Evolutionary conservation across 1,140 invertebrate species (phyloP), one percentile per base, ranked within the genome.

Genomic region (Drosophila kohkoa): DNA sequence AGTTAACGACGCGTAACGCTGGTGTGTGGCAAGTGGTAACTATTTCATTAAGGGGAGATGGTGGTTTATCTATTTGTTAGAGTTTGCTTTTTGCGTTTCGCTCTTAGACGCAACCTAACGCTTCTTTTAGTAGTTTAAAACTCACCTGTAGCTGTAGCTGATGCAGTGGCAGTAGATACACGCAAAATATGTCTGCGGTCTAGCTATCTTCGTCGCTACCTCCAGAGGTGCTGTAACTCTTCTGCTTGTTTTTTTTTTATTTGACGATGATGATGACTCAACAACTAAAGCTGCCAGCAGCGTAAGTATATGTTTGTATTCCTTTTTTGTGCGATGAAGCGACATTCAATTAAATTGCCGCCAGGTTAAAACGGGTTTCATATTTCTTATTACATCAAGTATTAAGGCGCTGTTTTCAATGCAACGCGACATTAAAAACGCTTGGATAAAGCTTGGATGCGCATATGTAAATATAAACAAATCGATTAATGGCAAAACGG

Each of bases 1-100:
- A 80, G 78, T 65, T 63, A 88, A 46, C 78, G 81, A 90, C 85
- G 81, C 85, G 85, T 89, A 88, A 81, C 81, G 70, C 30, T 54
- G 30, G 25, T 49, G 20, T 49, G 20, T 46, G 30, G 5, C 10
- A 35, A 54, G 7, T n/a, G 51, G 11, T 58, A 51, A 52, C 46
- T 35, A 38, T 41, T 49, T 8, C 38, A 25, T 25, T 49, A 57
- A 58, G 70, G 43, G 66, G 71, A 60, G 70, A 51, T 60, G 70
- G 46, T 60, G 64, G 49, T 52, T 76, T 59, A 75, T 65, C 54
- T 51, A 70, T 54, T 30, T 5, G 13, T 25, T 41, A 32, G n/a
- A 52, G 65, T 59, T 80, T 54, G 72, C 5, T 51, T 11, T 66
- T 59, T 32, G 41, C 60, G 49, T 63, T 75, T 64, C 48, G 55